Base-by-base conservation (phyloP, 2,797 vertebrate genomes). In the Coracias cyanogaster region DNA sequence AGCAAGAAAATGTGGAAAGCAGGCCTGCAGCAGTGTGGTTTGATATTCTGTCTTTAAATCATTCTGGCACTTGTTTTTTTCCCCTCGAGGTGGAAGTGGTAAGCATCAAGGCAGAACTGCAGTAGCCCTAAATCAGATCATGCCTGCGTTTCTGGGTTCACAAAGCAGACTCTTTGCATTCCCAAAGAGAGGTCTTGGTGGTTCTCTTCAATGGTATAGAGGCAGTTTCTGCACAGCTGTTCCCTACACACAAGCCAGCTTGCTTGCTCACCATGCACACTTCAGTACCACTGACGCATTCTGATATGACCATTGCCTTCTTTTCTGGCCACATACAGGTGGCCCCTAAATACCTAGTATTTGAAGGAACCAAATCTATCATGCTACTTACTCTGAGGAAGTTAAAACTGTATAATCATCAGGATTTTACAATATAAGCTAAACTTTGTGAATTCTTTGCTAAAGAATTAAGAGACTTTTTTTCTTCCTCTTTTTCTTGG, bases 31-130 rank as follows among this genome's bases (percentile, higher is more conserved):
- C 96, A 92, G 61, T 94, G 60, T 82, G 94, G 55, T 66, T 93
- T 97, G 98, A 97, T 97, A 98, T 96, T 64, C 94, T 93, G 45
- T 96, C 97, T 97, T 97, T 98, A 97, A 97, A 97, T 98, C 97
- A 97, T 96, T 82, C 62, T 66, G 37, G 96, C 97, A 97, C 86
- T 73, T 95, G 97, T 91, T 96, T 97, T 91, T 92, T 96, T 93
- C 96, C 97, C 96, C 97, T 96, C 46, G 57, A 97, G 97, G 97
- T 96, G 92, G 90, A 97, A 96, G 94, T 81, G 94, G 94, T 94
- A 93, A 92, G 96, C 87, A 94, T 96, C 86, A 65, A 95, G 51
- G 71, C 89, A 89, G 92, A 96, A 88, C 86, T 94, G 88, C 95
- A 96, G 91, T 96, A 72, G 88, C 92, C 97, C 91, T 95, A 91